Conservation (phyloP, 2,888 invertebrate species). For the Hypena proboscidalis region DNA sequence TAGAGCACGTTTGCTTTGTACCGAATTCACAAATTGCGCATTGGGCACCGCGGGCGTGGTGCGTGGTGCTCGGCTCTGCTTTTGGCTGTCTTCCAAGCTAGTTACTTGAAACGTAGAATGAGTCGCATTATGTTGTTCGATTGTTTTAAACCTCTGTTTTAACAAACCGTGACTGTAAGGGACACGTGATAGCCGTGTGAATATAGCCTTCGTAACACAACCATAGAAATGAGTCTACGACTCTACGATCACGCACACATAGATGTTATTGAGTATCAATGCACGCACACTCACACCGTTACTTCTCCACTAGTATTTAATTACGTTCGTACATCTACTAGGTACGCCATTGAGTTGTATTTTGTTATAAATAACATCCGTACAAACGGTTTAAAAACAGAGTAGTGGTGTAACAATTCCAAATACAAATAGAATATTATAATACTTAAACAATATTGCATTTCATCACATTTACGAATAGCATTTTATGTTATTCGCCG, state of each 20-base stretch:
- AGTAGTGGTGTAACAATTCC: no score
- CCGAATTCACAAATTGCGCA: slow-evolving; percentile 16
- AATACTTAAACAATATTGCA: no score
- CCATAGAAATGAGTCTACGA: neutral
- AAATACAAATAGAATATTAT: no score
- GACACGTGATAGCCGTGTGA: slow-evolving; percentile 4
- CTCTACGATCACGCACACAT: neutral
- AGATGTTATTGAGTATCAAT: neutral
- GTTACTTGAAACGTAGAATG: slow-evolving; percentile 47
- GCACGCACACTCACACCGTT: neutral
- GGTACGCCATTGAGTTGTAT: no score
- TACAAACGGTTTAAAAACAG: no score
- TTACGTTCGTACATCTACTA: no score
- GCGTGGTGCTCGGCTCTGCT: slow-evolving; percentile 18
- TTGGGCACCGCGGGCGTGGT: slow-evolving; percentile 17
- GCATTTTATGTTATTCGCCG: no score
- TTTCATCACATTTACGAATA: no score
- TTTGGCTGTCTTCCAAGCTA: slow-evolving; percentile 56
- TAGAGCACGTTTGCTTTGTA: slow-evolving; percentile 1
- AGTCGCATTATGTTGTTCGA: slow-evolving; percentile 37
- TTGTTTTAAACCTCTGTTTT: slow-evolving; percentile 22
- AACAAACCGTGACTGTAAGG: slow-evolving; percentile 21
- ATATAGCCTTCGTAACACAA: neutral
- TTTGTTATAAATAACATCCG: no score
- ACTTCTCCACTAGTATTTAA: no score